phyloP scores from a whole-genome alignment of 2,113 vertebrate genomes.

The Menura novaehollandiae region DNA sequence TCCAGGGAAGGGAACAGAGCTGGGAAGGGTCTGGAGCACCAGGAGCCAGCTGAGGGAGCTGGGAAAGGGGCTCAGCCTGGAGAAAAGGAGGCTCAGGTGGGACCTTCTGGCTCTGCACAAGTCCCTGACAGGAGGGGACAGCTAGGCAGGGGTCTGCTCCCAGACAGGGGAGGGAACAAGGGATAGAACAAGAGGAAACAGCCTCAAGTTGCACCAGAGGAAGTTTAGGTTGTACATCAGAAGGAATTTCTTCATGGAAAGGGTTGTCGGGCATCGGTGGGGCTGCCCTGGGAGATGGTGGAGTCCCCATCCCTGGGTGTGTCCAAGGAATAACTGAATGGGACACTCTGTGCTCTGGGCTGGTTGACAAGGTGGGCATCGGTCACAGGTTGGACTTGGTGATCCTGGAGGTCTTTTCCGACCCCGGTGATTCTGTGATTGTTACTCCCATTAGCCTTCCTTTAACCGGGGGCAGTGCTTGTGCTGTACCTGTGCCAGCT shows the following conservation, averaged over 20 bases:
- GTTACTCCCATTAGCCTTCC: background rate
- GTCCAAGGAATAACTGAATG: background rate
- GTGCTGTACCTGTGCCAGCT: background rate
- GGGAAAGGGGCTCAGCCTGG: background rate
- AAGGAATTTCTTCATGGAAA: background rate
- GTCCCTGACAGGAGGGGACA: background rate
- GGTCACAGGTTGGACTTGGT: background rate
- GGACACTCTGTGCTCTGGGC: background rate
- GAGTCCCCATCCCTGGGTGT: background rate
- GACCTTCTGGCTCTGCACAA: background rate
- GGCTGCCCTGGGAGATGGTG: background rate
- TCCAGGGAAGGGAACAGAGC: background rate
- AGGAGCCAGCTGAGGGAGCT: background rate
- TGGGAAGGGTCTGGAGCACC: background rate
- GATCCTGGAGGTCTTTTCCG: background rate
- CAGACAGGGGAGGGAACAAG: background rate
- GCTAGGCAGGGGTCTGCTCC: background rate
- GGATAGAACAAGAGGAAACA: background rate
- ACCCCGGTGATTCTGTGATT: background rate
- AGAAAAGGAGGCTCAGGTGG: background rate
- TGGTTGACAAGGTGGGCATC: background rate
- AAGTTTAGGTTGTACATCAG: rapidly evolving
- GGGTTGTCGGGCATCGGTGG: background rate
- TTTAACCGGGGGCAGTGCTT: background rate
- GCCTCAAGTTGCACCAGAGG: background rate